Evolutionary conservation across 2,113 vertebrate genomes (phyloP).

Genomic region (Jacana jacana): DNA sequence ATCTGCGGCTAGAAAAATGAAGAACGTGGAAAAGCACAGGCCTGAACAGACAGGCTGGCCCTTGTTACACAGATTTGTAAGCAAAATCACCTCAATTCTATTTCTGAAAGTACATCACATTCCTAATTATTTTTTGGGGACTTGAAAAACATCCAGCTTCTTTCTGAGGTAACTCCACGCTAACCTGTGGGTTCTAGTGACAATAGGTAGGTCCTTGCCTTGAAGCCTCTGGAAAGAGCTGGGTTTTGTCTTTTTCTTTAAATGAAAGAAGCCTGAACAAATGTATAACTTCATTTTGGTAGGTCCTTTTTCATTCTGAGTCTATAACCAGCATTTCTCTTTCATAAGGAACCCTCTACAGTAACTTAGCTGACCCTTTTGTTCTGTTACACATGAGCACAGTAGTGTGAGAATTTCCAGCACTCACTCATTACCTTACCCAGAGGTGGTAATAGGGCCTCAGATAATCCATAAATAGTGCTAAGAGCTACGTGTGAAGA

Average conservation of each 20-base stretch:
- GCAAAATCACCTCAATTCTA: not conserved
- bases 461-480: conserved; percentile 46
- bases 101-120: not conserved
- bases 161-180: not conserved
- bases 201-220: not conserved
- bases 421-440: conserved; percentile 38
- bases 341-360: not conserved
- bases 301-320: not conserved
- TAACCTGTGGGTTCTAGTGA: not conserved
- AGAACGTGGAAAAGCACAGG: not conserved
- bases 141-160: not conserved
- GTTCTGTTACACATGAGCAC: not conserved
- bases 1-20: not conserved
- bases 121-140: not conserved
- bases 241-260: conserved; percentile 3
- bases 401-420: not conserved
- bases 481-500: not conserved
- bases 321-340: conserved; percentile 1
- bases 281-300: not conserved
- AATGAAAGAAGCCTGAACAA: conserved; percentile 21
- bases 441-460: not conserved
- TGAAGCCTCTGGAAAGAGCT: not conserved
- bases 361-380: conserved; percentile 20
- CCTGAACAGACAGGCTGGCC: not conserved
- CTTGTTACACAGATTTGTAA: not conserved